Evolutionary conservation across 2,797 vertebrate species (phyloP).

Genomic region (Liparis tanakae): DNA sequence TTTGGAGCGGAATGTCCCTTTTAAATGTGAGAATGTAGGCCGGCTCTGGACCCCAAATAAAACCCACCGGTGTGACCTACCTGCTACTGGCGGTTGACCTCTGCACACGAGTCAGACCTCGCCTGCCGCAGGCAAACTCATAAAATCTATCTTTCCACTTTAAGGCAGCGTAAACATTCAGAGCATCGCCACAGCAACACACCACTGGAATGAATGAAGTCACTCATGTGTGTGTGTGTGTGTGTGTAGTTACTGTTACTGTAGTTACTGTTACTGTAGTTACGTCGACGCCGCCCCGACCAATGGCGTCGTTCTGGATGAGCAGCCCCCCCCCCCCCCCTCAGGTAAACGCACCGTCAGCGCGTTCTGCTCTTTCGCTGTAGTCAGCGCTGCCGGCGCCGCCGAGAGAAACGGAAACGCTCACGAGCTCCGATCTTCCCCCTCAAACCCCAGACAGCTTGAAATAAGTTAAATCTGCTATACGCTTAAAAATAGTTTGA

Average conservation of each 20-base stretch:
- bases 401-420: no score
- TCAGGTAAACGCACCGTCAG: background rate
- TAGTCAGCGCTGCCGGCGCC: no score
- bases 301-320: background rate
- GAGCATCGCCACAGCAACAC: background rate
- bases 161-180: background rate
- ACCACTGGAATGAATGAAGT: background rate
- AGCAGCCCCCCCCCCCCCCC: background rate
- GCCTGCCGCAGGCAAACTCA: constrained; percentile 8
- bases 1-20: constrained; percentile 15
- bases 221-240: background rate
- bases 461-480: background rate
- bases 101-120: constrained; percentile 36
- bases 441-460: background rate
- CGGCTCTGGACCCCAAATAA: background rate
- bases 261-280: no score
- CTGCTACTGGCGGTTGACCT: constrained; percentile 37
- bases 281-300: no score
- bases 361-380: no score
- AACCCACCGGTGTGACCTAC: constrained; percentile 21
- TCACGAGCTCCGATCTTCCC: background rate
- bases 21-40: constrained; percentile 20
- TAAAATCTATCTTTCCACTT: constrained; percentile 1
- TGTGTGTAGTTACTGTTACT: no score
- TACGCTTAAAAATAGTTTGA: no score